Evolutionary conservation across 2,113 vertebrate genomes (phyloP).

Genomic region (Brevimyrus niger): DNA sequence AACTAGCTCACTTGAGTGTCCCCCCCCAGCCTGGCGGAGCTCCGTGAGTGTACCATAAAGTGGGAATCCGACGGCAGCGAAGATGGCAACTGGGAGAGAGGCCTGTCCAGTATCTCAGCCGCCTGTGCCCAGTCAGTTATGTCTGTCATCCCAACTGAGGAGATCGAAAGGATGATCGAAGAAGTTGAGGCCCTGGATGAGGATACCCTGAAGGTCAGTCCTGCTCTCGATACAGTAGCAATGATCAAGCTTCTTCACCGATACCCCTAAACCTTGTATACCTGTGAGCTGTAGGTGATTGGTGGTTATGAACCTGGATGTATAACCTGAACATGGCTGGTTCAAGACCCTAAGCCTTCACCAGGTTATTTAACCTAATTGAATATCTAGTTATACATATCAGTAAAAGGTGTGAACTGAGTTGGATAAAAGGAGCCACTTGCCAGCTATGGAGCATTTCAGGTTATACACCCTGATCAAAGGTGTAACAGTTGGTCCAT

Average conservation of each 20-base stretch:
- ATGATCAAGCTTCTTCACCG: not conserved
- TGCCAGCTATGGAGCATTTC: not conserved
- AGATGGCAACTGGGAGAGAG: constrained; percentile 28
- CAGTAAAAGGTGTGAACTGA: not conserved
- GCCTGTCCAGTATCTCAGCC: constrained; percentile 38
- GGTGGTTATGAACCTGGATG: not conserved
- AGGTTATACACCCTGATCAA: not conserved
- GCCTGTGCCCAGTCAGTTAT: constrained; percentile 69
- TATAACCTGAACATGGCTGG: not conserved
- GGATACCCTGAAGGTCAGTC: constrained; percentile 72
- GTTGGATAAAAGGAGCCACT: not conserved
- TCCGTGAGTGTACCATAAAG: constrained; percentile 69
- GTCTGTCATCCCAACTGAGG: constrained; percentile 72
- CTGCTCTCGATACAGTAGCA: not conserved
- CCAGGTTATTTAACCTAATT: not conserved
- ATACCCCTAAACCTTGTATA: not conserved
- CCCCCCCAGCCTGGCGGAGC: constrained; percentile 69
- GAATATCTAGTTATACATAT: not conserved
- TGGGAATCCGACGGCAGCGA: constrained; percentile 45
- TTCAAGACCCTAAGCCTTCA: not conserved
- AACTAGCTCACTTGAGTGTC: not conserved
- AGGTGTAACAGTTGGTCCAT: not conserved
- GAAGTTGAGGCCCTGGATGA: constrained; percentile 79
- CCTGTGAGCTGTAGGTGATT: not conserved
- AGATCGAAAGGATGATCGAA: constrained; percentile 71